These are phyloP conservation scores for Melieria picta DNA, from an alignment of 2,888 invertebrate genomes.

Conservation along the genomic window DNA sequence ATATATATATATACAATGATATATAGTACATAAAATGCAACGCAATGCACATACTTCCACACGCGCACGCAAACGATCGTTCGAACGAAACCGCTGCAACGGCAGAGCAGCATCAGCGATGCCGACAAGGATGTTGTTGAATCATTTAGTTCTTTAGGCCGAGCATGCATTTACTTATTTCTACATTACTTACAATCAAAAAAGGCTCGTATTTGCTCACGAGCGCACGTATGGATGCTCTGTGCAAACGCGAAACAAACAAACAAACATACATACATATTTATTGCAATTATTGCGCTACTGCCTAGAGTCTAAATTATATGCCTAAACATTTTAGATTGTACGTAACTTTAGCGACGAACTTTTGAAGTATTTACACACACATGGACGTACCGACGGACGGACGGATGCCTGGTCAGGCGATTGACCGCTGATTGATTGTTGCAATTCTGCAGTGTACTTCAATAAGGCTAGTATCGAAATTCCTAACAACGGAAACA, in stretches of 20 bases:
- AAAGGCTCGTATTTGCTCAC: neutral
- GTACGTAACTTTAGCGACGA: constrained; percentile 22
- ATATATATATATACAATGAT: constrained; percentile 7
- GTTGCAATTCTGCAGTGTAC: no score
- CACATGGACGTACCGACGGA: neutral
- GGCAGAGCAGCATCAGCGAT: no score
- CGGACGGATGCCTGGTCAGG: no score
- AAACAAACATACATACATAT: constrained; percentile 14
- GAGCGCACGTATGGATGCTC: neutral
- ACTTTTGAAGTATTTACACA: constrained; percentile 21
- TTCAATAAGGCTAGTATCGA: neutral
- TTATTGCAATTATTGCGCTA: constrained; percentile 25
- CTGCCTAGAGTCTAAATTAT: constrained; percentile 8
- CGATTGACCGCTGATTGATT: no score
- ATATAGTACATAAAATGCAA: neutral
- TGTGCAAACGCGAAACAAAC: neutral
- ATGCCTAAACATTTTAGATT: constrained; percentile 2
- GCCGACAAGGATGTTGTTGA: no score
- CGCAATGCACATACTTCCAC: no score
- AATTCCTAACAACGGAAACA: constrained; percentile 33
- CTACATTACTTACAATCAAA: neutral
- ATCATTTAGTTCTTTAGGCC: neutral
- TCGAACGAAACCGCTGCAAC: no score
- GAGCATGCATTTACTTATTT: constrained; percentile 20
- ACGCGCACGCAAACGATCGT: no score